These are phyloP conservation scores for Bombus consobrinus DNA, from an alignment of 1,140 invertebrate species.

Conservation along the genomic window DNA sequence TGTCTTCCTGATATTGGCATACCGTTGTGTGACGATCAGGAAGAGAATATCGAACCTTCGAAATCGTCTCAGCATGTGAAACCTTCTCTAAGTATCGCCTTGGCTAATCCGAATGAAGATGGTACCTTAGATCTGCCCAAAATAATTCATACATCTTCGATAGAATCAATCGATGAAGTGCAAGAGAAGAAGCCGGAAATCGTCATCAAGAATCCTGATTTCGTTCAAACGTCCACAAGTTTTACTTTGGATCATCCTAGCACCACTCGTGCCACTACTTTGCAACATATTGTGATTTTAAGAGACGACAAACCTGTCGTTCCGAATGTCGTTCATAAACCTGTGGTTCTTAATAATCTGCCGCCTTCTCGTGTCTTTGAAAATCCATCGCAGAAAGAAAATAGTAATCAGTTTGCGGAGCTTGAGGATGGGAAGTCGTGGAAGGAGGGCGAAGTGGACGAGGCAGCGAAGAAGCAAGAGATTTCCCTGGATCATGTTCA, in stretches of 20 bases:
- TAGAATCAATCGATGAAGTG: neutral
- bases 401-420: neutral
- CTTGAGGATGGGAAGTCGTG: neutral
- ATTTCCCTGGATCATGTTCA: neutral
- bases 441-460: neutral
- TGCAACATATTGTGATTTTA: neutral
- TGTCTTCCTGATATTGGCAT: slow-evolving; percentile 64
- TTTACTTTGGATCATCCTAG: neutral
- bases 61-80: neutral
- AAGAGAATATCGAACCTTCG: neutral
- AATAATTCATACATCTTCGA: neutral
- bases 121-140: too few relatives aligned
- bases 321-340: neutral
- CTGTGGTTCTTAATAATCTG: too few relatives aligned
- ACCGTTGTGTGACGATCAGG: slow-evolving; percentile 45
- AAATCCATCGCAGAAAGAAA: too few relatives aligned
- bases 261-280: neutral
- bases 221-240: neutral
- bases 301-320: too few relatives aligned
- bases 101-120: neutral
- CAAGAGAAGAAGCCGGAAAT: neutral
- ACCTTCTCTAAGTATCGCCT: neutral
- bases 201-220: neutral
- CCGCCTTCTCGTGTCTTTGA: neutral
- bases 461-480: neutral